Conservation (phyloP, 2,113 vertebrate species). For the Cebidichthys violaceus region DNA sequence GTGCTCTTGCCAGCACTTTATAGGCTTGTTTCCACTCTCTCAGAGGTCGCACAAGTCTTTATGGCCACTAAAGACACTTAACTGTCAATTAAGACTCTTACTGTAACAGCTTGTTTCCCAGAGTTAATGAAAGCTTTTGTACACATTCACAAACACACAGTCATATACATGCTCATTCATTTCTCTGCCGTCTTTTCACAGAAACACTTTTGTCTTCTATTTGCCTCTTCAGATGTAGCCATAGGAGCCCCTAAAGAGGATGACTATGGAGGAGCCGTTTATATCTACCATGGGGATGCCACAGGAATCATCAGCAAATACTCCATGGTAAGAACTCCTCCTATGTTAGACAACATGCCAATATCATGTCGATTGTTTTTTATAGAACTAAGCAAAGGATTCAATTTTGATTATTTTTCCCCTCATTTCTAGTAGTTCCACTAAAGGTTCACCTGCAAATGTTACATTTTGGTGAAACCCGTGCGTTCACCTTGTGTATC, state of each 20-base stretch:
- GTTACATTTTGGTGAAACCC: constrained; percentile 1
- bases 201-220: constrained; percentile 22
- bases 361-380: not conserved
- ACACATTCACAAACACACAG: constrained; percentile 32
- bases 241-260: constrained; percentile 95
- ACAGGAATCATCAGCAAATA: constrained; percentile 89
- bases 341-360: not conserved
- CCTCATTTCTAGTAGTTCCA: not conserved
- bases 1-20: constrained; percentile 68
- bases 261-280: constrained; percentile 91
- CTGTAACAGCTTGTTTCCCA: constrained; percentile 67
- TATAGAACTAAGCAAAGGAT: not conserved
- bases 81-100: constrained; percentile 75
- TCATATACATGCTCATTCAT: constrained; percentile 12
- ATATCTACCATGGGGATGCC: constrained; percentile 94
- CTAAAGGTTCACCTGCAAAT: not conserved
- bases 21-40: constrained; percentile 76
- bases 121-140: constrained; percentile 57
- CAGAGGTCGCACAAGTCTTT: constrained; percentile 71
- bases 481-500: constrained; percentile 9
- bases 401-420: not conserved
- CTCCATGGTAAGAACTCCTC: constrained; percentile 89
- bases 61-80: constrained; percentile 74
- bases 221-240: constrained; percentile 89
- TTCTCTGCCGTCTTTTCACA: constrained; percentile 5